These are phyloP conservation scores for Lepidurus apus DNA, from an alignment of 1,140 invertebrate species.

Conservation along the genomic window DNA sequence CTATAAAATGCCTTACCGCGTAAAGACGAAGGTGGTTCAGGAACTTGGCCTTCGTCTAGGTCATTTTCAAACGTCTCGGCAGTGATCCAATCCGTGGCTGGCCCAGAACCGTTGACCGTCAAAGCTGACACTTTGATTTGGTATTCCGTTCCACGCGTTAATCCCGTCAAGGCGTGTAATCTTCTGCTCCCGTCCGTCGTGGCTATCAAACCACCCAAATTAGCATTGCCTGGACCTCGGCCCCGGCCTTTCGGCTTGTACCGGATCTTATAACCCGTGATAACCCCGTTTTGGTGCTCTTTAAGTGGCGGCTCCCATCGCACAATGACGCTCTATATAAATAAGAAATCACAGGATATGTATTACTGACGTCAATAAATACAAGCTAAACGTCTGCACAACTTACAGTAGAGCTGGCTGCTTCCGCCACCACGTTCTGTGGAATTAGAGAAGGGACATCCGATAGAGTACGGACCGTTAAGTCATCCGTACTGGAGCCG, in stretches of 20 bases:
- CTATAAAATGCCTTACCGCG: conserved; percentile 51
- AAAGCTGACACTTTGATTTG: conserved; percentile 82
- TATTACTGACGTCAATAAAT: neutral
- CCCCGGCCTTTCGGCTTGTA: conserved; percentile 62
- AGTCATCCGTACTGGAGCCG: conserved; percentile 68
- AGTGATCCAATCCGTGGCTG: conserved; percentile 81
- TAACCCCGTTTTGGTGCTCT: conserved; percentile 78
- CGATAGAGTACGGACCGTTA: conserved; percentile 68
- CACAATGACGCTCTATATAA: conserved; percentile 68
- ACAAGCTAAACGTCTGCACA: neutral
- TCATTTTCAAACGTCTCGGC: conserved; percentile 79
- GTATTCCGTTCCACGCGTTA: conserved; percentile 73
- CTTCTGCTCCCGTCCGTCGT: conserved; percentile 80
- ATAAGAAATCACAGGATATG: neutral
- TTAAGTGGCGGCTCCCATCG: conserved; percentile 84
- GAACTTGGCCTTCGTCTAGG: conserved; percentile 75
- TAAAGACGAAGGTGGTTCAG: conserved; percentile 71
- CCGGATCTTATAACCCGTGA: conserved; percentile 91
- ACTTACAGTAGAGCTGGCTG: conserved; percentile 71
- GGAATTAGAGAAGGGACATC: conserved; percentile 77
- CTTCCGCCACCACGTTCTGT: conserved; percentile 77
- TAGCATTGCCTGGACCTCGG: conserved; percentile 38
- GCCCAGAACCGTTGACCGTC: conserved; percentile 91
- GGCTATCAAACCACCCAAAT: conserved; percentile 49
- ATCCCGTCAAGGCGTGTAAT: conserved; percentile 63